Conservation (phyloP, 2,113 vertebrate genomes). For the Charina bottae region DNA sequence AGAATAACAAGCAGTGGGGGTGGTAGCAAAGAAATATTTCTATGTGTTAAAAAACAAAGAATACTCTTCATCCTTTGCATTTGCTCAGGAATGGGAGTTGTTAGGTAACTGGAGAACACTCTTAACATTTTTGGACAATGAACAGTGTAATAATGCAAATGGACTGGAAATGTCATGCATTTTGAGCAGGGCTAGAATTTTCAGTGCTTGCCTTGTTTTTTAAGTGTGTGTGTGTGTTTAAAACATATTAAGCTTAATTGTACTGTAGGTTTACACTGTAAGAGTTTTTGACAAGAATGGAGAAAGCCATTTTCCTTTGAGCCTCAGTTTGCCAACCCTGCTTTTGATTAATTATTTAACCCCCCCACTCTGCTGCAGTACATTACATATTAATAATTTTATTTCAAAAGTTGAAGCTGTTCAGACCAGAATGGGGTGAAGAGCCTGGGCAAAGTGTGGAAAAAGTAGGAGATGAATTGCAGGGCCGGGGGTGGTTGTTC, state of each 20-base stretch:
- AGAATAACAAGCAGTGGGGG: background rate
- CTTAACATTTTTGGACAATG: background rate
- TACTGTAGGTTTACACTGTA: background rate
- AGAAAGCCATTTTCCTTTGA: background rate
- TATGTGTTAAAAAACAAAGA: constrained; percentile 17
- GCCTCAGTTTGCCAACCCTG: background rate
- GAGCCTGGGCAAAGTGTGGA: background rate
- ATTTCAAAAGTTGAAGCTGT: background rate
- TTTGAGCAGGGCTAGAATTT: background rate
- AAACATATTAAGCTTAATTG: background rate
- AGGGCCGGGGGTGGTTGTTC: background rate
- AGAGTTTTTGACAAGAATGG: background rate
- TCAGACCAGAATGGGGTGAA: background rate
- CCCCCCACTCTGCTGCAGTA: background rate
- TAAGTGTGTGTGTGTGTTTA: background rate
- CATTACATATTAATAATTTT: background rate
- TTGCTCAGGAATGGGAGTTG: background rate
- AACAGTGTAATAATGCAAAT: background rate
- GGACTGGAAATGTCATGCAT: background rate
- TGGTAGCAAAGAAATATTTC: constrained; percentile 12
- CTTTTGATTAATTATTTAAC: background rate
- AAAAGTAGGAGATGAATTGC: constrained; percentile 11
- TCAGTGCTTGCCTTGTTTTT: background rate
- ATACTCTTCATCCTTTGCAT: background rate
- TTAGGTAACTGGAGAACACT: background rate